Evolutionary conservation across 2,113 vertebrate genomes (phyloP), one percentile per base, ranked within the genome.

Genomic region (Tragelaphus buxtoni): DNA sequence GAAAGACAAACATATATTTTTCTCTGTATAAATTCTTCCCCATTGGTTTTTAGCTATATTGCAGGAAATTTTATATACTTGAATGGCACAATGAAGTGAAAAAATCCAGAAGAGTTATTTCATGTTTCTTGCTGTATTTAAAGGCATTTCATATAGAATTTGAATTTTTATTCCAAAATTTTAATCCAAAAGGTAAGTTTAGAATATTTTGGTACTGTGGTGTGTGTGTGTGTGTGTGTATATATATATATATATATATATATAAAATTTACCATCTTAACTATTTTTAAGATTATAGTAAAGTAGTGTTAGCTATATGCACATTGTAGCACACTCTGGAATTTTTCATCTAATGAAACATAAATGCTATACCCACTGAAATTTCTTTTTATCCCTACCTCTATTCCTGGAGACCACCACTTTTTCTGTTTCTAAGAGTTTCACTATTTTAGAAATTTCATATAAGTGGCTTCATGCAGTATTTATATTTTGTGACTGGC

Each of bases 1-100:
- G 16, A 74, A 93, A 58, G 30, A 56, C 5, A 91, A 94, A 30
- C 39, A 24, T 95, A 65, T 69, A 26, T 65, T 95, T 91, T 94
- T 95, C 24, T 86, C n/a, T 83, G 14, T 2, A 49, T 82, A 72
- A 42, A 42, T 88, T 89, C 39, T 85, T 89, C 16, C 42, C 9
- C 12, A 42, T 30, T 86, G n/a, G 7, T 9, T 45, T 85, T 79
- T 18, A 90, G 17, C n/a, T 20, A 72, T 69, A 61, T 72, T 81
- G 11, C 13, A 61, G 51, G n/a, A 81, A 60, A 69, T 82, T 16
- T 58, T 84, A 49, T 56, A 16, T 69, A 77, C 39, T 51, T 92
- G 14, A 81, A 82, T 77, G 35, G 28, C 12, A 88, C n/a, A 45
- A 12, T 60, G 9, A 90, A 51, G 45, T 84, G 35, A 85, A 95